Conservation (phyloP, 1,140 invertebrate species). For the Conopomorpha cramerella region DNA sequence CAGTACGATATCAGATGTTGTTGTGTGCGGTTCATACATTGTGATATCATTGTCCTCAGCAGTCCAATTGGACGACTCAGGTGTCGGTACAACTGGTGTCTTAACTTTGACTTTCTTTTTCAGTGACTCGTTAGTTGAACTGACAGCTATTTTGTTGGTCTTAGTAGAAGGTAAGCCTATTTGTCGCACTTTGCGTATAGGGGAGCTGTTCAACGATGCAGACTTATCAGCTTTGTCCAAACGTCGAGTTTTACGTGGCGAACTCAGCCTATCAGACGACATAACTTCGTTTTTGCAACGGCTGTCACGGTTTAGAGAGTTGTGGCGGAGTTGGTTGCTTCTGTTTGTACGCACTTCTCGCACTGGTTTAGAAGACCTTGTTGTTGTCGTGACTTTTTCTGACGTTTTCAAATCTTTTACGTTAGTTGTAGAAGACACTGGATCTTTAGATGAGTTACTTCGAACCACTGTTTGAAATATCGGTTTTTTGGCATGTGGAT, state of each 20-base stretch:
- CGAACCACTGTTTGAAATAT: conserved; percentile 51
- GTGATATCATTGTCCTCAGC: conserved; percentile 49
- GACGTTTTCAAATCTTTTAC: conserved; percentile 19
- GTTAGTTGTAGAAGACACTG: conserved; percentile 24
- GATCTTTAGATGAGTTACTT: conserved; percentile 28
- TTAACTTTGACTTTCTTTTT: conserved; percentile 41
- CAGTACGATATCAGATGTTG: conserved; percentile 30
- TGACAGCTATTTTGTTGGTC: conserved; percentile 26
- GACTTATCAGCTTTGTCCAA: conserved; percentile 54
- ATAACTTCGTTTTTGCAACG: conserved; percentile 31
- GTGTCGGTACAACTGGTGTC: conserved; percentile 14
- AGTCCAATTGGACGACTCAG: conserved; percentile 22
- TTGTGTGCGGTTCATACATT: conserved; percentile 55
- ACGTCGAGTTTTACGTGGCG: conserved; percentile 45
- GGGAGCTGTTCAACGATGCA: conserved; percentile 48
- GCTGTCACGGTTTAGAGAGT: conserved; percentile 36
- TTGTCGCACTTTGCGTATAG: conserved; percentile 51
- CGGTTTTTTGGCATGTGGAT: conserved; percentile 28
- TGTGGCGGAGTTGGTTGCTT: conserved; percentile 34
- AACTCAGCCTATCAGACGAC: conserved; percentile 25
- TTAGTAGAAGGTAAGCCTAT: conserved; percentile 35
- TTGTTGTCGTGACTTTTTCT: conserved; percentile 33
- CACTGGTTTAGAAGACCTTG: conserved; percentile 19
- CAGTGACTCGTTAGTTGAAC: conserved; percentile 37
- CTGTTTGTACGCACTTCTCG: conserved; percentile 36